These are phyloP conservation scores for Centropristis striata DNA, from an alignment of 2,113 vertebrate species.

Conservation along the genomic window DNA sequence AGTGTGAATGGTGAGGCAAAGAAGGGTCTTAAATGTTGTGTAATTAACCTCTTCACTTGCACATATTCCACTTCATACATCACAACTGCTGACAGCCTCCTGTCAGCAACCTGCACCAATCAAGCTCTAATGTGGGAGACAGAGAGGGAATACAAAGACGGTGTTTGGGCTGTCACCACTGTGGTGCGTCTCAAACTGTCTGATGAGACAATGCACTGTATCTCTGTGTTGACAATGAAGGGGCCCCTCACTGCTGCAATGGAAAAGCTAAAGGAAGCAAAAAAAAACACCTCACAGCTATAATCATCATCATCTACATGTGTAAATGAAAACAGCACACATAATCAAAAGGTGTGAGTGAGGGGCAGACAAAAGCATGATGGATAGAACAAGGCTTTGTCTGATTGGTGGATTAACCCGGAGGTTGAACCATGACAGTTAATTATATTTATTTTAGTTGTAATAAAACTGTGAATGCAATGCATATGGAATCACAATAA, in stretches of 20 bases:
- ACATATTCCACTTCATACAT: slow-evolving; percentile 68
- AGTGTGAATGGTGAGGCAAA: slow-evolving; percentile 52
- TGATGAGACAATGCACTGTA: slow-evolving; percentile 59
- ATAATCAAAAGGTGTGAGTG: slow-evolving; percentile 51
- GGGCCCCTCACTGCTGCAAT: slow-evolving; percentile 38
- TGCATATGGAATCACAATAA: not conserved
- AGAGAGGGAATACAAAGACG: slow-evolving; percentile 64
- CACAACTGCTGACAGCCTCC: slow-evolving; percentile 67
- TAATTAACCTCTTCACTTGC: slow-evolving; percentile 80
- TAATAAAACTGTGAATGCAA: slow-evolving; percentile 3
- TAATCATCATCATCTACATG: slow-evolving; percentile 53
- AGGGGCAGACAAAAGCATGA: slow-evolving; percentile 14
- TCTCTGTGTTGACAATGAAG: slow-evolving; percentile 62
- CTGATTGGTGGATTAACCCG: slow-evolving; percentile 25
- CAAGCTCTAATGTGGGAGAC: slow-evolving; percentile 61
- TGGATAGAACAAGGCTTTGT: not conserved
- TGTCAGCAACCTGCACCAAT: slow-evolving; percentile 74
- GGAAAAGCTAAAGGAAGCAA: slow-evolving; percentile 21
- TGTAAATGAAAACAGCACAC: slow-evolving; percentile 54
- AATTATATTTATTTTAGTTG: slow-evolving; percentile 2
- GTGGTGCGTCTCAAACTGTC: slow-evolving; percentile 57
- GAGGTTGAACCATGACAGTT: slow-evolving; percentile 15
- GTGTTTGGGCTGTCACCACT: slow-evolving; percentile 72
- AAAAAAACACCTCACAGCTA: slow-evolving; percentile 34
- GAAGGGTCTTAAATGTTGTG: slow-evolving; percentile 67